Evolutionary conservation across 2,113 vertebrate genomes (phyloP).

Genomic region (Rhabdornis inornatus): DNA sequence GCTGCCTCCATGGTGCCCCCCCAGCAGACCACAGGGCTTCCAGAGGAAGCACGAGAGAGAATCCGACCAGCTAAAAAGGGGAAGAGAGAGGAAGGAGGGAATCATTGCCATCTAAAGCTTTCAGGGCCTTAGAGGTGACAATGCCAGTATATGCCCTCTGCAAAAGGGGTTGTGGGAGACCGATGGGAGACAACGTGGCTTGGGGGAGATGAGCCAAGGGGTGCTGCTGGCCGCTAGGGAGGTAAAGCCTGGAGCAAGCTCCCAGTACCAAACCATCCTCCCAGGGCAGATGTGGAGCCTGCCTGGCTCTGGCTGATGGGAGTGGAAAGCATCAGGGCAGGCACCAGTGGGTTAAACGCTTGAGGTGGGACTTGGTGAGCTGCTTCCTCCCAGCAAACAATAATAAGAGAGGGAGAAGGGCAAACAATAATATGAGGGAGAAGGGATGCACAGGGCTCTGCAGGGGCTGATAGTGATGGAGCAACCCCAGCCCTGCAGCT

Average conservation of each 20-base stretch:
- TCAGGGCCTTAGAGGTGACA: background rate
- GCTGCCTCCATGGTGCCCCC: background rate
- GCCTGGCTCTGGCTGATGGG: fast-evolving
- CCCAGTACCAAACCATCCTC: background rate
- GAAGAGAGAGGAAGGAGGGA: background rate
- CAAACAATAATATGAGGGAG: conserved; percentile 7
- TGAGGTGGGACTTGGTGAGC: background rate
- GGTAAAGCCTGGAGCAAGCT: background rate
- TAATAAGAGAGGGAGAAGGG: background rate
- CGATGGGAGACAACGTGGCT: fast-evolving
- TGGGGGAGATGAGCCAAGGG: fast-evolving
- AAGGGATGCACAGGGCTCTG: background rate
- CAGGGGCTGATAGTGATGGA: background rate
- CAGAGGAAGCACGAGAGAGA: background rate
- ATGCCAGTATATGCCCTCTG: background rate
- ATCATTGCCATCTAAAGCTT: background rate
- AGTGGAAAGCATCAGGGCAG: background rate
- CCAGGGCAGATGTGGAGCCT: background rate
- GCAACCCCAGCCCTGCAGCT: background rate
- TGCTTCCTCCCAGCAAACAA: conserved; percentile 22
- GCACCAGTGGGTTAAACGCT: conserved; percentile 19
- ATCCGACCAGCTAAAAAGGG: background rate
- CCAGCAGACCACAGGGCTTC: background rate
- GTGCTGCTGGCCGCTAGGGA: background rate
- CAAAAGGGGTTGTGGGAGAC: background rate